Percentiles rank a stretch among this genome's conserved stretches.
These are phyloP conservation scores for Catagonus wagneri DNA, from an alignment of 2,113 vertebrate species.

Conservation along the genomic window DNA sequence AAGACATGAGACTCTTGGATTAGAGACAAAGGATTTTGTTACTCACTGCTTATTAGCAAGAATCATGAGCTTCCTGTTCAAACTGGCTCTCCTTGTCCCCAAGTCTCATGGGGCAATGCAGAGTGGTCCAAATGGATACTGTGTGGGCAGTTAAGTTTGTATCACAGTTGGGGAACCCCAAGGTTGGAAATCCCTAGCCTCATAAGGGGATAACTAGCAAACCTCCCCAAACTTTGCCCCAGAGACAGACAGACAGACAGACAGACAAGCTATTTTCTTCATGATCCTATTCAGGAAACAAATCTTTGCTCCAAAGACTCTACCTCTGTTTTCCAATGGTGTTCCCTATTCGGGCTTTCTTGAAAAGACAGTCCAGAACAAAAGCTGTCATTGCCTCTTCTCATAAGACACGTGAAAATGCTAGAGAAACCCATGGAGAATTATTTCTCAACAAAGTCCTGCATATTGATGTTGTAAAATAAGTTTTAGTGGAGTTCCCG, in stretches of 20 bases:
- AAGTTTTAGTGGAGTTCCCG: background rate
- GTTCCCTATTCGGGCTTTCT: background rate
- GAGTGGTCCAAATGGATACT: background rate
- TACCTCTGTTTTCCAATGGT: background rate
- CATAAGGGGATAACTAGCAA: background rate
- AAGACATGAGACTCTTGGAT: background rate
- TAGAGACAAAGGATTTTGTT: background rate
- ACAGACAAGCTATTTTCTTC: background rate
- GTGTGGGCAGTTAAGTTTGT: background rate
- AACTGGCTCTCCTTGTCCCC: background rate
- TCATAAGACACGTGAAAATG: background rate
- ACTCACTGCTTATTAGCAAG: background rate
- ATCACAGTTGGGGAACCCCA: background rate
- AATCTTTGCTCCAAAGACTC: background rate
- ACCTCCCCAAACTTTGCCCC: background rate
- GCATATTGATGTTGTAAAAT: background rate
- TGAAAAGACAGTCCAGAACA: background rate
- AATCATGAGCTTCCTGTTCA: background rate
- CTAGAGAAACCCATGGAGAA: background rate
- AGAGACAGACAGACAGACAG: background rate
- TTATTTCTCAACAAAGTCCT: background rate
- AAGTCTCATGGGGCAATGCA: background rate
- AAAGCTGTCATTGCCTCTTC: background rate
- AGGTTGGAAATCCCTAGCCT: background rate
- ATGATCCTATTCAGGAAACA: background rate